These are phyloP conservation scores for Chondrilla cf. caribensis DNA, from an alignment of 37 sponge, comb jelly and placozoan species.

Conservation along the genomic window DNA sequence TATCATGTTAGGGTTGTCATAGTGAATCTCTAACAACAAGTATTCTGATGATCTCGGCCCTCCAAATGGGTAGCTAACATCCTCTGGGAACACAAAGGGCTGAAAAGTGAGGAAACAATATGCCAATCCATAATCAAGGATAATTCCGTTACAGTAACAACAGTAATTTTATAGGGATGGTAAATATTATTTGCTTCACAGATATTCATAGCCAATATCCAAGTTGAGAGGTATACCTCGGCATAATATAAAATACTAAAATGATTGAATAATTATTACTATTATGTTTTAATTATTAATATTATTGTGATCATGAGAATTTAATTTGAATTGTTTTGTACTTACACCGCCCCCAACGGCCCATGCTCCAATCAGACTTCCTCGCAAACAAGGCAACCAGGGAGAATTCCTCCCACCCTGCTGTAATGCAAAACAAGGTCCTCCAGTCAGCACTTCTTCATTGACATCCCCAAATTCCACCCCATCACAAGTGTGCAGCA, in stretches of 20 bases:
- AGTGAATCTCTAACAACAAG: background rate
- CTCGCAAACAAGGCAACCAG: background rate
- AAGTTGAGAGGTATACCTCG: background rate
- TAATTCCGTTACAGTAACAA: no score
- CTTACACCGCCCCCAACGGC: conserved; percentile 37
- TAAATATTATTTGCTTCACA: no score
- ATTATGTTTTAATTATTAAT: no score
- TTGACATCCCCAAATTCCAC: no score
- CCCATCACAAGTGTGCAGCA: conserved; percentile 38
- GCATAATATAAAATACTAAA: background rate
- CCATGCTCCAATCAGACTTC: conserved; percentile 24
- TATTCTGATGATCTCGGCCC: background rate
- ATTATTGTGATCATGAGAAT: no score
- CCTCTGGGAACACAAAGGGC: background rate
- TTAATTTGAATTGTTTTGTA: no score
- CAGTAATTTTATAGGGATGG: no score
- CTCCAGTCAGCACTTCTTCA: background rate
- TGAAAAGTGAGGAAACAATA: background rate
- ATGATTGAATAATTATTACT: no score
- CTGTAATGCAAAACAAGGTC: background rate
- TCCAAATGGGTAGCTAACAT: background rate
- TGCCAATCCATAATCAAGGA: no score
- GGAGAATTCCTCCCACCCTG: background rate
- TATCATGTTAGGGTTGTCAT: conserved; percentile 1
- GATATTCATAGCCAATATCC: background rate